Conservation (phyloP, 2,888 invertebrate species). For the Ellobium chinense region DNA sequence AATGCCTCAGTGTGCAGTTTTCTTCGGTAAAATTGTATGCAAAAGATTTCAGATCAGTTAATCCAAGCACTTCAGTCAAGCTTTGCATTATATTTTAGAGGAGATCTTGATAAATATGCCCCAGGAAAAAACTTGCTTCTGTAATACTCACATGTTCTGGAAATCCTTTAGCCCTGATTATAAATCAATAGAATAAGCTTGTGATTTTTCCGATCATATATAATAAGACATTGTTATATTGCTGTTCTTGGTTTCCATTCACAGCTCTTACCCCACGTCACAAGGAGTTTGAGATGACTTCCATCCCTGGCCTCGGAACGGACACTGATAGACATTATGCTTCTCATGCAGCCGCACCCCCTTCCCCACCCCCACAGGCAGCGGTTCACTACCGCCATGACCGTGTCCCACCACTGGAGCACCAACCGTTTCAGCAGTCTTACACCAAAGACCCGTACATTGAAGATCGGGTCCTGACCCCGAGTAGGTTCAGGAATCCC, state of each 20-base stretch:
- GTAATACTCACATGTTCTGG: too few relatives aligned
- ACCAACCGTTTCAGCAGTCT: not conserved
- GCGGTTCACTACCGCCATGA: not conserved
- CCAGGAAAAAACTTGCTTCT: too few relatives aligned
- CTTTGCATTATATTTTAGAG: too few relatives aligned
- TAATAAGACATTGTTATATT: too few relatives aligned
- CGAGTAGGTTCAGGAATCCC: conserved; percentile 80
- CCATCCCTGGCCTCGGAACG: not conserved
- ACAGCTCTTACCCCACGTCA: conserved; percentile 15
- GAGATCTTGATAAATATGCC: too few relatives aligned
- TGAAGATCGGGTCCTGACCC: conserved; percentile 81
- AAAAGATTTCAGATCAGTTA: too few relatives aligned
- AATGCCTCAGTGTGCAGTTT: too few relatives aligned
- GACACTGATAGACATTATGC: not conserved
- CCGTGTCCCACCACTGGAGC: not conserved
- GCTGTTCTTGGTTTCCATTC: not conserved
- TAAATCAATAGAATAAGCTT: too few relatives aligned
- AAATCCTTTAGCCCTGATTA: too few relatives aligned
- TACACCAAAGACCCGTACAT: conserved; percentile 63
- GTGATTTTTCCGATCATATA: too few relatives aligned
- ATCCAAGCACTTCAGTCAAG: too few relatives aligned
- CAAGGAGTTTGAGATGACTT: conserved; percentile 20
- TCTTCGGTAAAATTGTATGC: too few relatives aligned
- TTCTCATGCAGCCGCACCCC: not conserved
- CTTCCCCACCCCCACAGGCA: not conserved